Conservation (phyloP, 2,888 invertebrate genomes). For the Dascillus cervinus region DNA sequence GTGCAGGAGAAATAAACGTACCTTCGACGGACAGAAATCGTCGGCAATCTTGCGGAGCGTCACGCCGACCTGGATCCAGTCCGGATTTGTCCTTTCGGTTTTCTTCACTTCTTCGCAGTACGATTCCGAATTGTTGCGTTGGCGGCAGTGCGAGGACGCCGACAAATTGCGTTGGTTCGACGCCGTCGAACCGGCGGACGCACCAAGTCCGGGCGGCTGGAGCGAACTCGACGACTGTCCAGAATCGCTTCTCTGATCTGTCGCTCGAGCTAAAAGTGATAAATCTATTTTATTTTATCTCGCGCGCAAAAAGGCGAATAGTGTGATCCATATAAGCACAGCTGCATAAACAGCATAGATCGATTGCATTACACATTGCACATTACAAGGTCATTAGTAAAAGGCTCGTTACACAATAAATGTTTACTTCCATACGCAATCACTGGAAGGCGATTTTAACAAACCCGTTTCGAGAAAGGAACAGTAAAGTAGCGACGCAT, state of each 20-base stretch:
- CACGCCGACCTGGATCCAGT: conserved; percentile 34
- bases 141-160: conserved; percentile 15
- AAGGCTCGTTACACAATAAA: conserved; percentile 18
- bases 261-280: too few species aligned
- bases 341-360: conserved; percentile 4
- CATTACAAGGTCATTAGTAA: conserved; percentile 19
- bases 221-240: too few species aligned
- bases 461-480: too few species aligned
- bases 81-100: conserved; percentile 19
- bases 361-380: conserved; percentile 14
- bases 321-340: conserved; percentile 8
- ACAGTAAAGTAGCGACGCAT: too few species aligned
- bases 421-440: too few species aligned
- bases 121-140: too few species aligned
- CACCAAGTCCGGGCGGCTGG: too few species aligned
- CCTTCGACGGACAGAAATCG: conserved; percentile 19
- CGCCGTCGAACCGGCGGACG: conserved; percentile 20
- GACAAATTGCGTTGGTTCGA: too few species aligned
- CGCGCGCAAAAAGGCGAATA: too few species aligned
- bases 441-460: too few species aligned
- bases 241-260: too few species aligned
- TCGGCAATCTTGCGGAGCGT: conserved; percentile 26
- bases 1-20: not conserved
- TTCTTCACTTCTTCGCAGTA: conserved; percentile 22
- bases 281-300: too few species aligned